Base-by-base conservation (phyloP, 1,140 invertebrate genomes). In the Hylaeus volcanicus region DNA sequence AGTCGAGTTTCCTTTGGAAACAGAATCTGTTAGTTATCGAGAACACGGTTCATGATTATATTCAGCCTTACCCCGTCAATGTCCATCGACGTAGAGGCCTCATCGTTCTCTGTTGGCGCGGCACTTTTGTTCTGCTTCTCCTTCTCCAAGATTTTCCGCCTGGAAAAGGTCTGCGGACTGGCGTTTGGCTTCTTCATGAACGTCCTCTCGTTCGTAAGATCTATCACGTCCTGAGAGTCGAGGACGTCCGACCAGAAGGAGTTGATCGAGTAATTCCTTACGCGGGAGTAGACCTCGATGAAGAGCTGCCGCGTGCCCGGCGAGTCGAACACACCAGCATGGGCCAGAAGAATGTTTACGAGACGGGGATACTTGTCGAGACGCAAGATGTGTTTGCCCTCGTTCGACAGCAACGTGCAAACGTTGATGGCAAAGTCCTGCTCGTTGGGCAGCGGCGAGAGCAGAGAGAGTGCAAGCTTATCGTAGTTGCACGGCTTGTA, bases 381-480 rank as follows among this genome's bases (percentile, higher is more conserved):
- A 82, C 97, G 96, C 51, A 99, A 92, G 5, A 96, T 96, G 89
- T 98, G 97, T 72, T 97, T 97, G 55, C 97, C 97, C 90, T 99
- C 98, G 87, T 98, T 98, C 39, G 98, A 98, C 81, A 99, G 94
- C 68, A 99, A 94, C 0, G 98, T 99, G 91, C 98, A 99, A 1
- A 99, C 97, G 93, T 99, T 99, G 73, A 99, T 96, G 3, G 98
- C 98, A 94, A 99, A 98, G 91, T 99, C 98, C 91, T 99, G 98
- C 94, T 99, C 99, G 92, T 99, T 99, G 15, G 99, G 98, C 86
- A 99, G 94, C 1, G 98, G 98, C 55, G 97, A 98, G 37, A 98
- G 92, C 8, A 99, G 94, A 0, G 98, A 98, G 48, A 99, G 94
- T 39, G 97, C 95, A 14, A 99, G 94, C 86, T 97, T 96, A 86